Base-by-base conservation (phyloP, 2,888 invertebrate species). In the Epistrophe eligans region DNA sequence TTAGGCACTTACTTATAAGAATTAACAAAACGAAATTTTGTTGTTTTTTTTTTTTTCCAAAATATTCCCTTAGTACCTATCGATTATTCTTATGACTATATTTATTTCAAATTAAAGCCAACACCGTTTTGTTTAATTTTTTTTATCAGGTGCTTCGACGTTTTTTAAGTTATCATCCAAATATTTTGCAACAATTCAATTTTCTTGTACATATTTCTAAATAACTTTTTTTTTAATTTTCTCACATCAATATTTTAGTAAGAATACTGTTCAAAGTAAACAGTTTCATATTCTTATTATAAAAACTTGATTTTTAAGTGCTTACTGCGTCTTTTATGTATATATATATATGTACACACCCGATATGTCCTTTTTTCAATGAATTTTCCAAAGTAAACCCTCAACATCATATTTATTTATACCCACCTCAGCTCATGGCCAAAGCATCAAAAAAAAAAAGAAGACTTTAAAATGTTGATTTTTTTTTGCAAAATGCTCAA, bases 401-500 rank as follows among this genome's bases (percentile, higher is more conserved):
- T 19, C 11, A 38, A 60, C 4, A 32, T 32, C 17, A 38, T 32
- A 35, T 58, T 58, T 57, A 55, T 11, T 5, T 17, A n/a, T n/a
- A n/a, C n/a, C n/a, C 17, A 17, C 13, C 5, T 17, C 35, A 17
- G 1, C 5, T 8, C 32, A 32, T 15, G 15, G 15, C n/a, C 57
- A 45, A 64, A 24, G 24, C 24, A 1, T 3, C 1, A 24, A 24
- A 24, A 66, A 24, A 24, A 24, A 24, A 66, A 66, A 35, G 24
- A 67, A 52, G 48, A 32, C 48, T 66, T 48, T 7, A 48, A 52
- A 38, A 24, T 38, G 24, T 38, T 17, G 4, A 7, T 40, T 35
- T 32, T 32, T 32, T 52, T 45, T 24, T n/a, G 38, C 15, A 40
- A 70, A 70, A 55, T 17, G 70, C 40, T 70, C 55, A 52, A 70